Evolutionary conservation across 2,888 invertebrate species (phyloP), one percentile per base, ranked within the genome.

Genomic region (Stomorhina lunata): DNA sequence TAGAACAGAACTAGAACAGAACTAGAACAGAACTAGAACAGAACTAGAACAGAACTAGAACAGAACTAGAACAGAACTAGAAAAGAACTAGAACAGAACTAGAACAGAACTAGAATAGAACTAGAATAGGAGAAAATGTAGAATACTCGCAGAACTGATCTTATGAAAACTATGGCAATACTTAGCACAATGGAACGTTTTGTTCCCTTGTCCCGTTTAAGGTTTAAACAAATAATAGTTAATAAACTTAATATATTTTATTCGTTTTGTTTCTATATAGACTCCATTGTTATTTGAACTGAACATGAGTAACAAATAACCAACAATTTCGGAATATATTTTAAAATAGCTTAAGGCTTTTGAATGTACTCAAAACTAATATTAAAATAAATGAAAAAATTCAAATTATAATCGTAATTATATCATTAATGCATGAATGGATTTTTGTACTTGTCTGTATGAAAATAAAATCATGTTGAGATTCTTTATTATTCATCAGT

Each of bases 381-480:
- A 79, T 43, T 61, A 9, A 65, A 50, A 25, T 20, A 43, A 80
- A 43, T 27, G 43, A 48, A 59, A 34, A 63, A 71, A 68, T 50
- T 29, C 29, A 69, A 61, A 69, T 77, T 68, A 22, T 43, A 53
- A 3, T 5, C 32, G n/a, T 61, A 65, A 69, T 75, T 37, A 50
- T 65, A 55, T 75, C 48, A 12, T 75, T 48, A 63, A 80, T 75
- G 50, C 68, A 55, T 75, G 75, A 69, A 10, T 65, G 25, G 27
- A 65, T 75, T 63, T 48, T 20, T 17, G 27, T 10, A 73, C 22
- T 61, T 20, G 25, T 1, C 22, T 10, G 4, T 27, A 25, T n/a
- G 37, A 25, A 59, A 17, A 59, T 34, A 37, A 61, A 32, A 9
- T n/a, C 5, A 34, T 5, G 2, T 22, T 27, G 5, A 7, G 9